Evolutionary conservation across 1,140 invertebrate species (phyloP), one percentile per base, ranked within the genome.

Genomic region (Drepana arcuata): DNA sequence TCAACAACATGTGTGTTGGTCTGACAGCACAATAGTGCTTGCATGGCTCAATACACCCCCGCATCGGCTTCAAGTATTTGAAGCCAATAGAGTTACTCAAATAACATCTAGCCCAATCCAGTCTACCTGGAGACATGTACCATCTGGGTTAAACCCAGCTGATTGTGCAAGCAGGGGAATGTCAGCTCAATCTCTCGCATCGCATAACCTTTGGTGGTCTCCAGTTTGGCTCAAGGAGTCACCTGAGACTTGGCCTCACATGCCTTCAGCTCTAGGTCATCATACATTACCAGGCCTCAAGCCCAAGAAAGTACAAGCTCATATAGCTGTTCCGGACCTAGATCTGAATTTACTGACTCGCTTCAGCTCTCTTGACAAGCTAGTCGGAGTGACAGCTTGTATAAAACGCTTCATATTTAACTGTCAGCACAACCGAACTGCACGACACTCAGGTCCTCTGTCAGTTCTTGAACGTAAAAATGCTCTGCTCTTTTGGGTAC

Each of bases 161-260:
- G 47, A 49, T 7, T 43, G 41, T 37, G 47, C 46, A 11, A 43
- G 40, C 26, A 29, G 46, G 32, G 46, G 46, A 39, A 35, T 39
- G 14, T 38, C 40, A 2, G 46, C 46, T 14, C 31, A 34, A 14
- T 10, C 27, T 11, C 41, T 49, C 4, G 14, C 38, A 11, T 7
- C 24, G 16, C 40, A 43, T 27, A 7, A 27, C 16, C 40, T 49
- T 2, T 47, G 44, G 44, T 47, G 38, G 44, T 40, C 37, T 10
- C 44, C 37, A n/a, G 2, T 9, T 31, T 47, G 44, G 45, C 15
- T 48, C 6, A 43, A 39, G 23, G 16, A 34, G 18, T 11, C 36
- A n/a, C 28, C 33, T 18, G 16, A 31, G 2, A 13, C 27, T 3
- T 47, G 43, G 41, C 41, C 41, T n/a, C 21, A 2, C 2, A 33